Conservation (phyloP, 2,113 vertebrate species). For the Ailuropoda melanoleuca region DNA sequence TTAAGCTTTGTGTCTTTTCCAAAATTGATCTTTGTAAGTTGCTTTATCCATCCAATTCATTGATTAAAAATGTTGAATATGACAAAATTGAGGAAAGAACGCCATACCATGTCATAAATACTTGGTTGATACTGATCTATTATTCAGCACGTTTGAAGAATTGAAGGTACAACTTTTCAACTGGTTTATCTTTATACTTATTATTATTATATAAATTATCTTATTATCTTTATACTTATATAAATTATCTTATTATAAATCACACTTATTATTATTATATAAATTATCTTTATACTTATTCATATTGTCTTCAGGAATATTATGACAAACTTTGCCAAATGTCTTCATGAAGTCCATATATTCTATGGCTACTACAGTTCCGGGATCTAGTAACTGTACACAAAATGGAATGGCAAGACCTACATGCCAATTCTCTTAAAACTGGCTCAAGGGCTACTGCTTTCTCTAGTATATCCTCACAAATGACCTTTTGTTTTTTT, state of each 20-base stretch:
- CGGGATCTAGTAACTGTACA: background rate
- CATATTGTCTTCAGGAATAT: background rate
- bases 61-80: background rate
- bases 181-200: background rate
- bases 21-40: background rate
- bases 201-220: background rate
- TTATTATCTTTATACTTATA: background rate
- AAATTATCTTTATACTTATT: constrained; percentile 4
- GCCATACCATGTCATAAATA: background rate
- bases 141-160: background rate
- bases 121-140: background rate
- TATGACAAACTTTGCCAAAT: constrained; percentile 19
- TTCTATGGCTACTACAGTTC: background rate
- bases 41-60: background rate
- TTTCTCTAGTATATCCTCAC: background rate
- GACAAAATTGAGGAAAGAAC: background rate
- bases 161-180: background rate
- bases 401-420: background rate
- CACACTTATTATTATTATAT: too few species aligned
- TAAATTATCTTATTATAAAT: too few species aligned
- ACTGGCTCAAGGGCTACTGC: background rate
- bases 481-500: constrained; percentile 26
- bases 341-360: background rate
- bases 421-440: background rate
- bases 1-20: background rate